phyloP scores from a whole-genome alignment of 30 jellyfish, hydroid and myxozoan genomes.

The Hydractinia symbiolongicarpus region DNA sequence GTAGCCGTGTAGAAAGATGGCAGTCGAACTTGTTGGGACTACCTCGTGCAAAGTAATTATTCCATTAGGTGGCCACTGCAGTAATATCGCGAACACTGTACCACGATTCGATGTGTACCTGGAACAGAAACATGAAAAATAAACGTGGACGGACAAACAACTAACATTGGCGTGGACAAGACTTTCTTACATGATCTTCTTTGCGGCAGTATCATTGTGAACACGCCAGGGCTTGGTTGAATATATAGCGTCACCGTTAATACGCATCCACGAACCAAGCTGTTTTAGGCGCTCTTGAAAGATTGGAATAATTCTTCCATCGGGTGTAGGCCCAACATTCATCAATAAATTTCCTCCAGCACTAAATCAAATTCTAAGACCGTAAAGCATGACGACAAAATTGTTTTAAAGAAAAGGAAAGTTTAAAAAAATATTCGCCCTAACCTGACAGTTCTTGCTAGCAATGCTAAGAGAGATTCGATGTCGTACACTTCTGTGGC shows the following conservation, averaged over 20 bases:
- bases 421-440: background rate
- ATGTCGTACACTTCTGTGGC: conserved; percentile 46
- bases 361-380: conserved; percentile 14
- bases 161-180: background rate
- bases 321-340: conserved; percentile 58
- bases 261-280: conserved; percentile 38
- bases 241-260: conserved; percentile 52
- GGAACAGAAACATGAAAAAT: background rate
- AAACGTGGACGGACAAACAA: conserved; percentile 4
- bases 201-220: conserved; percentile 38
- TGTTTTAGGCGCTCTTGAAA: conserved; percentile 46
- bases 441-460: conserved; percentile 49
- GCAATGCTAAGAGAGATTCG: conserved; percentile 40
- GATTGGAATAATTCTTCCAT: conserved; percentile 45
- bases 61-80: conserved; percentile 39
- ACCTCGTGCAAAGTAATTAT: conserved; percentile 12
- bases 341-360: conserved; percentile 43
- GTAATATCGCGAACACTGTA: conserved; percentile 25
- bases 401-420: background rate
- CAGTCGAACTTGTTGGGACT: conserved; percentile 20
- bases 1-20: conserved; percentile 26
- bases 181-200: background rate
- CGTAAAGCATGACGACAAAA: background rate
- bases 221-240: conserved; percentile 42
- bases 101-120: conserved; percentile 32